These are phyloP conservation scores for Odocoileus virginianus DNA, from an alignment of 2,113 vertebrate genomes.

Conservation along the genomic window DNA sequence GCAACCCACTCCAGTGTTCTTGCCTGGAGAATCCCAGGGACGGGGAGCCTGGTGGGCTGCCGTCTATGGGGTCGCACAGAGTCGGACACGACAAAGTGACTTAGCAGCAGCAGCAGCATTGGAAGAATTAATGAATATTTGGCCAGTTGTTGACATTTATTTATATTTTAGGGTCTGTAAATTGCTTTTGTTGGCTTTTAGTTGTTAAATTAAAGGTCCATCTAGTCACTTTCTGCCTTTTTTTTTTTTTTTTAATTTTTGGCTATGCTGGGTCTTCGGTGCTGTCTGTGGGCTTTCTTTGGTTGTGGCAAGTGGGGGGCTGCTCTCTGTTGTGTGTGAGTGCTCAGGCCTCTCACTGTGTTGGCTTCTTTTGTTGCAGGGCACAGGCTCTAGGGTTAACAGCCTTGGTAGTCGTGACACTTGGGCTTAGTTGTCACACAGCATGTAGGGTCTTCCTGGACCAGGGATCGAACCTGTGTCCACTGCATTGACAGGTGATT, in stretches of 20 bases:
- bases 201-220: background rate
- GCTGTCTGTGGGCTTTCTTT: background rate
- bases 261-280: background rate
- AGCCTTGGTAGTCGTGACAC: background rate
- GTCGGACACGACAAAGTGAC: accelerated
- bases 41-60: background rate
- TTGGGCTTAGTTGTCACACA: background rate
- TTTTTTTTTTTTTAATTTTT: background rate
- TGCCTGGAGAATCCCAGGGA: background rate
- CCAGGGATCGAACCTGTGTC: background rate
- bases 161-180: background rate
- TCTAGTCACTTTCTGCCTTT: background rate
- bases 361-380: background rate
- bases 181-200: background rate
- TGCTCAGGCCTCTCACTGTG: background rate
- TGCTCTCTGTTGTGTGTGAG: background rate
- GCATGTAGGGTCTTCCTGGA: background rate
- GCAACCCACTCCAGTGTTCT: background rate
- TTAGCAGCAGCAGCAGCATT: background rate
- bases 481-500: background rate
- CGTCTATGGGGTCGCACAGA: accelerated
- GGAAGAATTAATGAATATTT: background rate
- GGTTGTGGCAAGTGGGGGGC: background rate
- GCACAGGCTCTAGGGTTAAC: background rate
- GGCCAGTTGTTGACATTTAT: background rate